Evolutionary conservation across 2,113 vertebrate species (phyloP).

Genomic region (Heterocephalus glaber): DNA sequence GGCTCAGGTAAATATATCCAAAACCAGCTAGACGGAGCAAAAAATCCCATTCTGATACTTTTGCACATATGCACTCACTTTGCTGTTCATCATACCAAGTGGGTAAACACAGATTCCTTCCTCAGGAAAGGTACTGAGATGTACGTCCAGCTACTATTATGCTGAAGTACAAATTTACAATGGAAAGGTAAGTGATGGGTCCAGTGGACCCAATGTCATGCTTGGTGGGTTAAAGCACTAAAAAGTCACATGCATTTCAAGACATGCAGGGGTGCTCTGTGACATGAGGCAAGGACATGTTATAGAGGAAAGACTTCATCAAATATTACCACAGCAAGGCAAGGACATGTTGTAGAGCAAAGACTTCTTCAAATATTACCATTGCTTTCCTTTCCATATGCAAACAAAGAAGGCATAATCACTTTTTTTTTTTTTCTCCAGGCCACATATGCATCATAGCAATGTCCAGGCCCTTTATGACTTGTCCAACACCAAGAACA

Average conservation of each 20-base stretch:
- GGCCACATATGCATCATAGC: slow-evolving; percentile 95
- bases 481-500: slow-evolving; percentile 95
- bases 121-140: too few species aligned
- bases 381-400: slow-evolving; percentile 93
- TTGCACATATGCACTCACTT: too few species aligned
- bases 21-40: too few species aligned
- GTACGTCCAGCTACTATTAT: too few species aligned
- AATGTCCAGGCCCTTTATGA: slow-evolving; percentile 96
- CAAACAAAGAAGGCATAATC: slow-evolving; percentile 91
- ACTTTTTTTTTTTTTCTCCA: slow-evolving; percentile 96
- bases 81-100: too few species aligned
- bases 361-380: slow-evolving; percentile 81
- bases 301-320: slow-evolving; percentile 74
- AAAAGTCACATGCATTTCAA: slow-evolving; percentile 87
- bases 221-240: slow-evolving; percentile 80
- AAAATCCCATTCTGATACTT: too few species aligned
- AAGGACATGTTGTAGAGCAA: slow-evolving; percentile 71
- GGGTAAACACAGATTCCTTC: too few species aligned
- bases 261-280: slow-evolving; percentile 83
- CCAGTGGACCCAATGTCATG: too few species aligned
- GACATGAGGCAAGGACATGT: slow-evolving; percentile 80
- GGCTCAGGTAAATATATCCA: too few species aligned
- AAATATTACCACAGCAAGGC: slow-evolving; percentile 85
- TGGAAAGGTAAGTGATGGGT: too few species aligned
- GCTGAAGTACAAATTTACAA: too few species aligned